Percentiles rank a stretch among this genome's conserved stretches.
Evolutionary conservation across 2,113 vertebrate genomes (phyloP).

Genomic region (Coryphaenoides rupestris): DNA sequence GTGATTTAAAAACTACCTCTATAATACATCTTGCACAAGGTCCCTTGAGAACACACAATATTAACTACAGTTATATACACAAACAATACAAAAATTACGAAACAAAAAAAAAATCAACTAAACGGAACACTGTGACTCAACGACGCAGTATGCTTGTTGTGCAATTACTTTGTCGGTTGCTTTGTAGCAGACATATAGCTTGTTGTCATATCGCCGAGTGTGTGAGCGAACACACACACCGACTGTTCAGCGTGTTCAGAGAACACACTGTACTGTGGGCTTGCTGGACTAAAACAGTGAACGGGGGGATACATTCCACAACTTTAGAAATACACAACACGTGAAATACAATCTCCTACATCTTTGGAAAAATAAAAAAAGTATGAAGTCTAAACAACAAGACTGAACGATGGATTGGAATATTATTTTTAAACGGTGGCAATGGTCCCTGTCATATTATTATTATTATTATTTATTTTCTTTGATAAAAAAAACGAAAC

Average conservation of each 20-base stretch:
- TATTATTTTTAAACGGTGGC: constrained; percentile 32
- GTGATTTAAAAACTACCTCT: constrained; percentile 66
- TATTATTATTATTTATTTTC: constrained; percentile 15
- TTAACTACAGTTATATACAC: constrained; percentile 68
- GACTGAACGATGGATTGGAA: constrained; percentile 27
- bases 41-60: constrained; percentile 71
- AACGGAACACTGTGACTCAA: constrained; percentile 51
- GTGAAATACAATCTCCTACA: constrained; percentile 25
- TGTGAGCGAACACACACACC: constrained; percentile 44
- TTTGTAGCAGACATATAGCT: constrained; percentile 43
- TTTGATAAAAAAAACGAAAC: constrained; percentile 9
- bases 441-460: constrained; percentile 50
- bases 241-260: constrained; percentile 41
- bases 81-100: constrained; percentile 27
- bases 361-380: constrained; percentile 60
- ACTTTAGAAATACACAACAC: constrained; percentile 39
- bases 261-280: constrained; percentile 49
- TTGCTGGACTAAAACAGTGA: constrained; percentile 42
- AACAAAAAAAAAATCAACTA: constrained; percentile 10
- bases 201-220: constrained; percentile 42
- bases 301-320: constrained; percentile 45
- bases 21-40: constrained; percentile 70
- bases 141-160: constrained; percentile 51
- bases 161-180: constrained; percentile 61
- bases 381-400: constrained; percentile 52